Evolutionary conservation across 2,888 invertebrate genomes (phyloP).

Genomic region (Agrotis exclamationis): DNA sequence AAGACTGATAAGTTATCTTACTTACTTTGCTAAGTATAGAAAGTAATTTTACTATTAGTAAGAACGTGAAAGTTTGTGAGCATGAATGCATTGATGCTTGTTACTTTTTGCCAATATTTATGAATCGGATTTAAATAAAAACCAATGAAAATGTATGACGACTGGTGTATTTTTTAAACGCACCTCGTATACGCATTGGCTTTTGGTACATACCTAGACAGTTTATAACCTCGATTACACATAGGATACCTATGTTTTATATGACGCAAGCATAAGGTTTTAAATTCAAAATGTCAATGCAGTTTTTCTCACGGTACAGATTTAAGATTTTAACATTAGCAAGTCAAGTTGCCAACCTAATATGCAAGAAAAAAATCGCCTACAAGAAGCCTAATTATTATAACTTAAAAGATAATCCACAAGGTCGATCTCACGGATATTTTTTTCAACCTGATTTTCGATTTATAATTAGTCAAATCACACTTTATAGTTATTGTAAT

Average conservation of each 20-base stretch:
- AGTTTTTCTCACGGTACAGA: conserved; percentile 35
- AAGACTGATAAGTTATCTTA: conserved; percentile 16
- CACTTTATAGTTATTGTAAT: conserved; percentile 14
- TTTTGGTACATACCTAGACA: no score
- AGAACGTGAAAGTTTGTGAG: no score
- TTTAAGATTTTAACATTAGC: conserved; percentile 6
- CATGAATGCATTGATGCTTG: no score
- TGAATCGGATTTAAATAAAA: no score
- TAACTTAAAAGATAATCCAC: neutral
- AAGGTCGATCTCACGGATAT: conserved; percentile 48
- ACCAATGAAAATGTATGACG: no score
- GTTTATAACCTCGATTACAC: no score
- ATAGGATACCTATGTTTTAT: no score
- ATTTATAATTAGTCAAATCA: conserved; percentile 20
- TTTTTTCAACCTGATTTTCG: conserved; percentile 26
- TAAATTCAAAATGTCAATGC: conserved; percentile 32
- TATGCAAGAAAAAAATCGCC: neutral
- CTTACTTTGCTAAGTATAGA: neutral
- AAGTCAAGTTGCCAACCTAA: conserved; percentile 6
- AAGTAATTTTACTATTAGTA: no score
- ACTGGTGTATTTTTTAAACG: no score
- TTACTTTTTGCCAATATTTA: no score
- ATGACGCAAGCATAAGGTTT: no score
- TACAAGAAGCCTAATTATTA: neutral
- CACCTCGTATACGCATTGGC: no score